These are phyloP conservation scores for Drosophila eohydei DNA, from an alignment of 2,888 invertebrate genomes.

Conservation along the genomic window DNA sequence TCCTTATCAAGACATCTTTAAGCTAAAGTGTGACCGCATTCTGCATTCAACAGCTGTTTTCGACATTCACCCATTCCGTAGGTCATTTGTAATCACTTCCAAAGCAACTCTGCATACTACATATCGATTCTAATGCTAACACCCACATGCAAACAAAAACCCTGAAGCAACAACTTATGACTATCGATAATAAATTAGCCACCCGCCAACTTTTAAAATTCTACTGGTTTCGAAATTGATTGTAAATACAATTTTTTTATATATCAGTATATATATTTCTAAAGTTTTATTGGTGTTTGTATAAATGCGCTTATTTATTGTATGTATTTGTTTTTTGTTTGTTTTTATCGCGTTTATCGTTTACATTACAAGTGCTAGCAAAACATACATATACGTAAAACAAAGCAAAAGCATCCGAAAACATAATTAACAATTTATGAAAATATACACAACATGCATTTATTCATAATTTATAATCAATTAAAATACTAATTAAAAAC, in stretches of 20 bases:
- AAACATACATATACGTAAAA: slow-evolving; percentile 48
- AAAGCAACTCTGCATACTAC: background rate
- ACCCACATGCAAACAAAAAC: background rate
- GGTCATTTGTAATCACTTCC: background rate
- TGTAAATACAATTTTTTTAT: background rate
- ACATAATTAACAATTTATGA: slow-evolving; percentile 51
- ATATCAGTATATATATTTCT: slow-evolving; percentile 45
- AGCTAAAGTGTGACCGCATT: slow-evolving; percentile 35
- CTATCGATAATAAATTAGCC: background rate
- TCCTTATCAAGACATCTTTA: slow-evolving; percentile 54
- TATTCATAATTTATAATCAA: slow-evolving; percentile 55
- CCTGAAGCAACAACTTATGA: too few species aligned
- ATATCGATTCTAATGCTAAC: slow-evolving; percentile 11
- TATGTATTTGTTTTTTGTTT: slow-evolving; percentile 29
- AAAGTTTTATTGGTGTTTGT: slow-evolving; percentile 55
- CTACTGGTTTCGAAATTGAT: background rate
- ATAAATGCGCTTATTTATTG: slow-evolving; percentile 69
- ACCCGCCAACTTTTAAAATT: background rate
- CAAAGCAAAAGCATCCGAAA: slow-evolving; percentile 44
- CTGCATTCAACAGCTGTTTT: slow-evolving; percentile 44
- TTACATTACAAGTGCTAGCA: slow-evolving; percentile 47
- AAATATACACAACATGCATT: slow-evolving; percentile 67
- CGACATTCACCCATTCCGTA: background rate
- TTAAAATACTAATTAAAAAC: slow-evolving; percentile 67
- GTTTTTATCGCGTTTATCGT: slow-evolving; percentile 30